Base-by-base conservation (phyloP, 2,113 vertebrate genomes). In the Mobula hypostoma region DNA sequence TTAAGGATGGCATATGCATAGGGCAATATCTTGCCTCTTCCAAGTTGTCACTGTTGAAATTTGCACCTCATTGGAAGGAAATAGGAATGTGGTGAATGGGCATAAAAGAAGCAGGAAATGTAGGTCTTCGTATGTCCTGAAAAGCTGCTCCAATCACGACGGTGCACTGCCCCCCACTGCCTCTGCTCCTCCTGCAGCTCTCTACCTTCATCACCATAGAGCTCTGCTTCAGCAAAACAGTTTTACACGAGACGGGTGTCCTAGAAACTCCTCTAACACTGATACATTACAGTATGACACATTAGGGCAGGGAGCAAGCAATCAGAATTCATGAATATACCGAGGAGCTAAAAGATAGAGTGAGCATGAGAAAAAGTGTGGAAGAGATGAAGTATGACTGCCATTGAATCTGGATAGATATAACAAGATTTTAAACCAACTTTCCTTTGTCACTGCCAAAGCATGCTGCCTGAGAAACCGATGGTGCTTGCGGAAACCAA, bases 381-480 rank as follows among this genome's bases (percentile, higher is more conserved):
- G 5, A 2, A 29, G 27, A 90, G 61, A 74, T 74, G 72, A 27
- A 90, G 29, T 15, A 61, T 32, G 85, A 8, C 61, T 66, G 61
- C 29, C 63, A n/a, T 32, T 63, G 63, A 66, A 15, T 29, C n/a
- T 8, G 12, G 14, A 88, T 29, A 66, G n/a, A 27, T 88, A 88
- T n/a, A n/a, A 12, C 58, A 63, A 29, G 83, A 61, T 66, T 88
- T 63, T 88, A 63, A 88, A 32, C 29, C 29, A 32, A 19, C 85
- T 32, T 90, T 90, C 85, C 85, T 90, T 90, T 90, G 61, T 90
- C 85, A 90, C 63, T 74, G 72, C 58, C 36, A 21, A 66, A 61
- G 32, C n/a, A 87, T 90, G 11, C 63, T 66, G 29, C 29, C 63
- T 90, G 85, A 66, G 29, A 66, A 90, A 66, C 36, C 32, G 61